Evolutionary conservation across 2,797 vertebrate species (phyloP).

Genomic region (Heliangelus exortis): DNA sequence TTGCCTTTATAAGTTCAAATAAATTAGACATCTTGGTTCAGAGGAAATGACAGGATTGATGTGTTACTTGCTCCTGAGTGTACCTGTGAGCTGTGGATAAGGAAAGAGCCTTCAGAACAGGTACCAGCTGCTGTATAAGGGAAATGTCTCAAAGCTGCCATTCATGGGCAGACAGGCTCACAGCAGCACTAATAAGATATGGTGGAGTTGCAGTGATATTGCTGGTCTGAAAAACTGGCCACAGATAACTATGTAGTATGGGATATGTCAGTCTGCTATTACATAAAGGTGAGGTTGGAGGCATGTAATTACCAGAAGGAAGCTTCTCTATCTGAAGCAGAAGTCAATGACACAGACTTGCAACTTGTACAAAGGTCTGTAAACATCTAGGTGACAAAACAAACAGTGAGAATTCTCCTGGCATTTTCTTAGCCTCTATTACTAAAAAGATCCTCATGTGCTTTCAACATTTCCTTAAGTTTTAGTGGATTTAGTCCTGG

Average conservation of each 20-base stretch:
- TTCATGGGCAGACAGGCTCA: neutral
- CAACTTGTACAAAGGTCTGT: neutral
- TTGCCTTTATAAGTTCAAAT: neutral
- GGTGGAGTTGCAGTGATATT: neutral
- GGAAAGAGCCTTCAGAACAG: neutral
- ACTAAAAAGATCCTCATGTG: neutral
- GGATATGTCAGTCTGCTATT: neutral
- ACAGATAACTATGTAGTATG: neutral
- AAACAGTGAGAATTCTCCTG: neutral
- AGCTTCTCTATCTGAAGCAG: neutral
- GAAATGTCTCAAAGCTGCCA: neutral
- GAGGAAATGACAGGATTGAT: neutral
- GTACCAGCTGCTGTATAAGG: neutral
- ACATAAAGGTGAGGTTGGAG: neutral
- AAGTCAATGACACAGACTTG: neutral
- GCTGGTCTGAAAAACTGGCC: neutral
- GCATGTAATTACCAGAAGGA: neutral
- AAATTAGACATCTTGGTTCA: neutral
- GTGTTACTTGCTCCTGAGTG: neutral
- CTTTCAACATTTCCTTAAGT: neutral
- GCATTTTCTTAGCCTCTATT: neutral
- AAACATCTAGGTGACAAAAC: neutral
- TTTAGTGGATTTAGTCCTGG: neutral
- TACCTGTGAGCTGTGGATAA: neutral
- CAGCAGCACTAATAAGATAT: neutral